Base-by-base conservation (phyloP, 2,888 invertebrate species). In the Cinara cedri region DNA sequence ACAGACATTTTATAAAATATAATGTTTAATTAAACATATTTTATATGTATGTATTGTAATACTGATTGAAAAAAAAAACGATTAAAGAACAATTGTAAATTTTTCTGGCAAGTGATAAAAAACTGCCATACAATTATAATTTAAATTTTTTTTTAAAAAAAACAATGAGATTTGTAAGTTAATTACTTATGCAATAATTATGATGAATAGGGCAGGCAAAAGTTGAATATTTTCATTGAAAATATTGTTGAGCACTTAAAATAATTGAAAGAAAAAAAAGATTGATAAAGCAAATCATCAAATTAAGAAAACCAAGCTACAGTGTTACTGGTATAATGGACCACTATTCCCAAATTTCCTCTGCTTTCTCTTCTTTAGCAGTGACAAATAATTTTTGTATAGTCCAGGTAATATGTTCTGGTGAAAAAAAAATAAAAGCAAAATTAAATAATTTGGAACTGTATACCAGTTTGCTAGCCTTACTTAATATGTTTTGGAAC, bases 381-480 rank as follows among this genome's bases (percentile, higher is more conserved):
- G 92, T 91, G 83, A 93, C 84, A 84, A 94, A 92, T 81, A 94
- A 83, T 84, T 92, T 92, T 85, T 93, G 93, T 82, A 91, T 89
- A 4, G 87, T 82, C 81, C 88, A 87, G 0, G 92, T 93, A 81
- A 89, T 85, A 16, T 68, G 19, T 46, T 72, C 72, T 72, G n/a
- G n/a, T n/a, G 46, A 14, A 51, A 63, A 46, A 19, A 55, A 54
- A 34, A 46, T 14, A 26, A n/a, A 51, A 24, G 26, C 0, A 46
- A 26, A 54, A 16, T 1, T 21, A 34, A 1, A 34, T 14, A 14
- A 71, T 11, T 13, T 26, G 26, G 21, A 26, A 34, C 34, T 34
- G 34, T 34, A 34, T 24, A 57, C 55, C 55, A 57, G 1, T 74
- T 66, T 34, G 34, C 44, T 24, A 72, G 9, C 87, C 88, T 88